Evolutionary conservation across 1,140 invertebrate genomes (phyloP), one percentile per base, ranked within the genome.

Genomic region (Drosophila novamexicana): DNA sequence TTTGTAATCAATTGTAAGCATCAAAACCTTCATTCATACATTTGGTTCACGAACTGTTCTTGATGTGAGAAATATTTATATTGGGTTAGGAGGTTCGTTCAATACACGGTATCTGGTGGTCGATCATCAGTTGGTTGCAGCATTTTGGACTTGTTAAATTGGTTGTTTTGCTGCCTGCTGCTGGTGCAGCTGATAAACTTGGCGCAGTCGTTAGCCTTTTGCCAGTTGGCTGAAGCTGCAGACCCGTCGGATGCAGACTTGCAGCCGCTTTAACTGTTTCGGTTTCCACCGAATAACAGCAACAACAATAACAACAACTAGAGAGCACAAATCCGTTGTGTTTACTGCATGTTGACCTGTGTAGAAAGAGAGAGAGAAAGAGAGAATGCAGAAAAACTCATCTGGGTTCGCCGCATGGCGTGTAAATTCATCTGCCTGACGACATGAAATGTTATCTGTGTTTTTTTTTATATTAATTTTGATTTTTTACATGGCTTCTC

Each of bases 311-410:
- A 44, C 6, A 52, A 40, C 9, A 40, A 10, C 39, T 4, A 40
- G 0, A 14, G 40, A 53, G 61, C 44, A 67, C 36, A 70, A 52
- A 69, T 61, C 68, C 81, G 77, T 63, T 84, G 81, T 68, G 59
- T 79, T 84, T 79, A 86, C 79, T 88, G 82, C 83, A 82, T 82
- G 82, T 83, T 89, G 84, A 80, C 70, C 83, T 49, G 76, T 63
- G 40, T 6, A 50, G 44, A 49, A 47, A 14, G 37, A 56, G 12
- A 42, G 14, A 44, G 14, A 58, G 3, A n/a, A 58, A 36, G 53
- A 66, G 70, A 39, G 50, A 61, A 42, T 65, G 37, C 62, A 52
- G 54, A 69, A 39, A 61, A 69, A 69, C 44, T 57, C 71, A 57
- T 62, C 57, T 61, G 44, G 39, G 42, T 47, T 39, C 53, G n/a